Evolutionary conservation across 2,888 invertebrate genomes (phyloP), one percentile per base, ranked within the genome.

Genomic region (Caenorhabditis japonica): DNA sequence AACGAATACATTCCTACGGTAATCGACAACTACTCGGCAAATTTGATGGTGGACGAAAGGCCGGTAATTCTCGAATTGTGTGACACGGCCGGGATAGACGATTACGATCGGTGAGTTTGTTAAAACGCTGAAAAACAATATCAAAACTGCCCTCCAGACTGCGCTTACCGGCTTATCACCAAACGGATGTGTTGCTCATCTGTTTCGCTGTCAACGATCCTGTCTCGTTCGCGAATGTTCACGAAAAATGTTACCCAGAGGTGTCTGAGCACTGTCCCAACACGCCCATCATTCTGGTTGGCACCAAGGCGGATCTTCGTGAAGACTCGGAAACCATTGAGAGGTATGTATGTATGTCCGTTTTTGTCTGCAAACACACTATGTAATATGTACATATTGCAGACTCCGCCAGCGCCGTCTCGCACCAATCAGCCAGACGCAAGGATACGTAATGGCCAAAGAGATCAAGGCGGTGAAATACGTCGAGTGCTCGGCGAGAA

Each of bases 171-270:
- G 82, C 83, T 8, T 83, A 83, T 47, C 83, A 81, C 36, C 83
- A 83, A 44, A 83, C 83, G 1, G 83, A 83, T 56, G 80, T 80
- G 4, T 83, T 83, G 56, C 75, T 97, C 83, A 97, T 97, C 90
- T 97, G 97, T 90, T 99, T 97, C 90, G 97, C 97, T 46, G 91
- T 99, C 85, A 97, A 97, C 73, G 97, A 97, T 91, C 97, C 97
- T 53, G 97, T 97, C 47, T 97, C 97, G 77, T 99, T 99, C 90
- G 97, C 97, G 90, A 99, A 99, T 90, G 97, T 99, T 80, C 91
- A 97, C 88, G 97, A 97, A 82, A 99, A 99, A 93, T 99, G 99
- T 99, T 97, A 94, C 43, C 97, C 99, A 5, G 99, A 99, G 90
- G 97, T 99, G 60, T 92, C 95, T 90, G 99, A 99, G 90, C 99